These are phyloP conservation scores for Chamaea fasciata DNA, from an alignment of 2,113 vertebrate species.

Conservation along the genomic window DNA sequence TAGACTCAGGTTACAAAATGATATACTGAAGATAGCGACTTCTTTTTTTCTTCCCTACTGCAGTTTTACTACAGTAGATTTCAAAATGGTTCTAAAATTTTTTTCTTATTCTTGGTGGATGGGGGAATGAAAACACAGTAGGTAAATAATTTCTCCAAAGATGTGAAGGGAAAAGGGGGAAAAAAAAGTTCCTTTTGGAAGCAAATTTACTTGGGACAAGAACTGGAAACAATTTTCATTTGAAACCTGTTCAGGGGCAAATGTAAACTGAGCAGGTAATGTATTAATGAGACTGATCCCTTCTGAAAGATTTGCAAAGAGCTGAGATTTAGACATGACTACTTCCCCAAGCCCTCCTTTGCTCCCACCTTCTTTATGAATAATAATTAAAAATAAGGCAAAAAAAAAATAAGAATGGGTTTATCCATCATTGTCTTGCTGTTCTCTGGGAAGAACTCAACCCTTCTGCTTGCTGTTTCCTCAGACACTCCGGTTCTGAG, in stretches of 20 bases:
- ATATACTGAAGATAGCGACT: not conserved
- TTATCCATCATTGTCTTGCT: not conserved
- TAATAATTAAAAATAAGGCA: not conserved
- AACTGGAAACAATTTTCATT: not conserved
- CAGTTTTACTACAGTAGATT: not conserved
- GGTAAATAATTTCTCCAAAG: not conserved
- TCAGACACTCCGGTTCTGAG: rapidly evolving
- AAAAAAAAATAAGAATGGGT: rapidly evolving
- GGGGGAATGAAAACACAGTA: not conserved
- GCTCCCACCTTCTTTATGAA: not conserved
- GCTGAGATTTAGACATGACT: not conserved
- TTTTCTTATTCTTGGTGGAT: not conserved
- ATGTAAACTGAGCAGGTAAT: not conserved
- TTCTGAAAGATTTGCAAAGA: not conserved
- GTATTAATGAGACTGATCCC: not conserved
- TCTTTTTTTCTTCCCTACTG: rapidly evolving
- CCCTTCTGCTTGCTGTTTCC: not conserved
- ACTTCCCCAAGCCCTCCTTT: not conserved
- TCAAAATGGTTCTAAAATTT: not conserved
- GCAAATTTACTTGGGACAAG: not conserved
- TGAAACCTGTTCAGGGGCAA: not conserved
- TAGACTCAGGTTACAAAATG: not conserved
- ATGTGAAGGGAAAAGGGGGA: not conserved
- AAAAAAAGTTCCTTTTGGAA: not conserved
- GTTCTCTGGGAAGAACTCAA: rapidly evolving